Percentiles rank a stretch among this genome's conserved stretches.
These are phyloP conservation scores for Gymnarchus niloticus DNA, from an alignment of 2,113 vertebrate genomes.

Conservation along the genomic window DNA sequence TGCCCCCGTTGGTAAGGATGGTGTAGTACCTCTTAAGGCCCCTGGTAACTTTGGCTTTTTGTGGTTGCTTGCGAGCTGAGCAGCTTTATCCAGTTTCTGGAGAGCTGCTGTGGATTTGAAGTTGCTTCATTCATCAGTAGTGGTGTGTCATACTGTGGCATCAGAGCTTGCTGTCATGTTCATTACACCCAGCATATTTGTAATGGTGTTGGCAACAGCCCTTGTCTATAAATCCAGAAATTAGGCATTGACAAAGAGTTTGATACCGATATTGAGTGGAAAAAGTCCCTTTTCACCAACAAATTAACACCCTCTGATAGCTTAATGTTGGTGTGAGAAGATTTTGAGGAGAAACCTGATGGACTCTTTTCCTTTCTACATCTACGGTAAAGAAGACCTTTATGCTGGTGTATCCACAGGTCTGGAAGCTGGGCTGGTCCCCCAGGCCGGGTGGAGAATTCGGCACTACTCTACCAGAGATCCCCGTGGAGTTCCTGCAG, in stretches of 20 bases:
- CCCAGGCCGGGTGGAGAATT: conserved; percentile 85
- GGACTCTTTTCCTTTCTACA: too few relatives aligned
- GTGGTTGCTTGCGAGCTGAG: too few relatives aligned
- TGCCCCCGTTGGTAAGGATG: conserved; percentile 80
- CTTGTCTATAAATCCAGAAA: too few relatives aligned
- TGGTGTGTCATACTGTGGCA: too few relatives aligned
- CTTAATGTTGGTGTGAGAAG: not conserved
- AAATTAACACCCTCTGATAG: not conserved
- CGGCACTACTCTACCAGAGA: conserved; percentile 84
- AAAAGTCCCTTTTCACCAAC: not conserved
- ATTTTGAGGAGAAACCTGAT: not conserved
- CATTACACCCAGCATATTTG: too few relatives aligned
- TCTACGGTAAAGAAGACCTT: not conserved
- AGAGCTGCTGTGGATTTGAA: too few relatives aligned
- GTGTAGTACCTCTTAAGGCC: not conserved
- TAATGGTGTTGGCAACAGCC: too few relatives aligned
- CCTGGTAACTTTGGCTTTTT: not conserved
- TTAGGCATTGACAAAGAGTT: too few relatives aligned
- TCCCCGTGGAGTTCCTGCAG: conserved; percentile 94
- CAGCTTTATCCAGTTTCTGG: too few relatives aligned
- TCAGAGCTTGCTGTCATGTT: too few relatives aligned
- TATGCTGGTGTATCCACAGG: conserved; percentile 53
- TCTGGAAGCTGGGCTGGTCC: conserved; percentile 96
- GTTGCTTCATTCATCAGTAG: too few relatives aligned
- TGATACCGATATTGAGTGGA: too few relatives aligned